phyloP scores from a whole-genome alignment of 1,140 invertebrate genomes.

The Octopus bimaculoides region DNA sequence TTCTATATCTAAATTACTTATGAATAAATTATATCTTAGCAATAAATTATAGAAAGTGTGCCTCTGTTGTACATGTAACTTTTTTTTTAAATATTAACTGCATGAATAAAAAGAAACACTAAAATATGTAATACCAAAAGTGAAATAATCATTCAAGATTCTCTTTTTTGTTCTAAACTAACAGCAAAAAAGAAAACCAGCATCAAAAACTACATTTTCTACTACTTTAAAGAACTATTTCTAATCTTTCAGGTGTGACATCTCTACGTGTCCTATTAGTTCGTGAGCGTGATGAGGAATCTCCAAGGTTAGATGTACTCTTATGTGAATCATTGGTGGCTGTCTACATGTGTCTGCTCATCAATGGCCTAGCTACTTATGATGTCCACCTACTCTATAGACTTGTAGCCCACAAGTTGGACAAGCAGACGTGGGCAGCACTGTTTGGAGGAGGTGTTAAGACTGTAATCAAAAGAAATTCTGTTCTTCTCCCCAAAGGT shows the following conservation, averaged over 20 bases:
- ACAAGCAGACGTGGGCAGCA: conserved; percentile 76
- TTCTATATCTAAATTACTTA: no score
- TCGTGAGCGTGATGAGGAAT: conserved; percentile 93
- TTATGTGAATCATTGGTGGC: conserved; percentile 90
- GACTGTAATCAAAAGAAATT: conserved; percentile 63
- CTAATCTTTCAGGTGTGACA: conserved; percentile 69
- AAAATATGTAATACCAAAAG: no score
- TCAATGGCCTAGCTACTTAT: conserved; percentile 90
- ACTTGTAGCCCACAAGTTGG: conserved; percentile 80
- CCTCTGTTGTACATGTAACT: no score
- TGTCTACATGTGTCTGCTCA: conserved; percentile 86
- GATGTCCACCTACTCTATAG: conserved; percentile 89
- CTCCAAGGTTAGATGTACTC: conserved; percentile 86
- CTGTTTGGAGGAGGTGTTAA: conserved; percentile 95
- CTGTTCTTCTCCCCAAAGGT: conserved; percentile 11
- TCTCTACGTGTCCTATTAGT: conserved; percentile 84
- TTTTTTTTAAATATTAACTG: no score
- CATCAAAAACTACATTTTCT: not conserved
- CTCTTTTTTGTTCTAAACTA: no score
- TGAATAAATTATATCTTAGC: no score
- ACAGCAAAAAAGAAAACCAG: not conserved
- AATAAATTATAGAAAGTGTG: no score
- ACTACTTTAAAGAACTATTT: not conserved
- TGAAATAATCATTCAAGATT: no score
- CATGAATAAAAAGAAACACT: no score